phyloP scores from a whole-genome alignment of 2,888 invertebrate species.

The Pristionchus maxplancki region DNA sequence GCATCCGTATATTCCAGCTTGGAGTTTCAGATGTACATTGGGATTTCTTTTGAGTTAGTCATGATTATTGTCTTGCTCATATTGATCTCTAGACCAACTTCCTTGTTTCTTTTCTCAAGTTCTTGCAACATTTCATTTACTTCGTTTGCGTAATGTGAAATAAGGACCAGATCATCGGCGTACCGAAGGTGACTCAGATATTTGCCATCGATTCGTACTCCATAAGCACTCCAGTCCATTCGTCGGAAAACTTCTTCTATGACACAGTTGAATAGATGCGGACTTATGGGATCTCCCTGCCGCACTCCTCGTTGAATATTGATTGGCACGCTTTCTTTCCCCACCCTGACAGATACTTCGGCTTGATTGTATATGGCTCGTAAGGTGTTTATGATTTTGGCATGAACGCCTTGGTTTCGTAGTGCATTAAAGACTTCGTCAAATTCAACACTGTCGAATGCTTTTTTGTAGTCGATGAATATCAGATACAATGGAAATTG shows the following conservation, averaged over 20 bases:
- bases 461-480: background rate
- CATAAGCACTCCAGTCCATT: background rate
- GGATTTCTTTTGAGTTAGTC: background rate
- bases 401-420: background rate
- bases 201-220: background rate
- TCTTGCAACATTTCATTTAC: background rate
- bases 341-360: background rate
- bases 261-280: background rate
- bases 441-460: background rate
- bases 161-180: background rate
- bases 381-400: background rate
- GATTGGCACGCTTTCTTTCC: background rate
- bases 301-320: background rate
- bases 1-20: background rate
- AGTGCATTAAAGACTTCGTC: background rate
- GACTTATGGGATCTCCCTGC: background rate
- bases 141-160: background rate
- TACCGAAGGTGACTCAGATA: background rate
- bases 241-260: background rate
- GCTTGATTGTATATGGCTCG: background rate
- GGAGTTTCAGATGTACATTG: background rate
- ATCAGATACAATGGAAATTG: constrained; percentile 20
- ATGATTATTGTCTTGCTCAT: background rate
- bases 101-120: background rate
- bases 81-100: background rate